A percentile compares a stretch with the other conserved stretches of the same genome.
Conservation (phyloP, 2,797 vertebrate species). For the Lepilemur ruficaudatus region DNA sequence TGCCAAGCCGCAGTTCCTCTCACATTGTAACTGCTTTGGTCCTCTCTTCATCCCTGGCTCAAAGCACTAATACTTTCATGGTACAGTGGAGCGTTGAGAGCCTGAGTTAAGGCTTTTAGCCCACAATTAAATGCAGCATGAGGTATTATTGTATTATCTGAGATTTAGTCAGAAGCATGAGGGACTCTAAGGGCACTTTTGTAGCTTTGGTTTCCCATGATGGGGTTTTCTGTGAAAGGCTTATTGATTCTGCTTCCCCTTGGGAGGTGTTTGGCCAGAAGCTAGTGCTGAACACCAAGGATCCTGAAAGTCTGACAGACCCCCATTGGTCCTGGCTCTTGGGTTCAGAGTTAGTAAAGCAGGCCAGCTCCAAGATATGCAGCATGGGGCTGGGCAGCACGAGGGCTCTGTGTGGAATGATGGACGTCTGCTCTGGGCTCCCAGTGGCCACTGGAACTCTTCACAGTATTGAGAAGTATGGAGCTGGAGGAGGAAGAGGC, state of each 20-base stretch:
- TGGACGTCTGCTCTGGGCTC: neutral
- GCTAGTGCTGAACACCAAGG: slow-evolving; percentile 55
- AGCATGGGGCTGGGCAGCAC: neutral
- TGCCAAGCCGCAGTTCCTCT: neutral
- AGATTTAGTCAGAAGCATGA: slow-evolving; percentile 61
- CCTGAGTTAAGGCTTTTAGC: slow-evolving; percentile 65
- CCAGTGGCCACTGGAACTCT: neutral
- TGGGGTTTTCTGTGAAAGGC: slow-evolving; percentile 69
- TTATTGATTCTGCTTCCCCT: slow-evolving; percentile 59
- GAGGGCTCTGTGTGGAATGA: neutral
- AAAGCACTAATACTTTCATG: neutral
- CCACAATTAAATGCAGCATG: slow-evolving; percentile 63
- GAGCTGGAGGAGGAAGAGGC: neutral
- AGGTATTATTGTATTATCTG: slow-evolving; percentile 65
- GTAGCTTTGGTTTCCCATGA: slow-evolving; percentile 66
- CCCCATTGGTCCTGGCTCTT: neutral
- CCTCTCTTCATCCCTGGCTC: neutral
- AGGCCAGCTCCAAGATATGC: neutral
- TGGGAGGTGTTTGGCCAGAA: slow-evolving; percentile 60
- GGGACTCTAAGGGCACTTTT: slow-evolving; percentile 59
- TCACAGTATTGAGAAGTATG: neutral
- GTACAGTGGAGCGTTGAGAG: slow-evolving; percentile 51
- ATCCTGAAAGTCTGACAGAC: slow-evolving; percentile 40
- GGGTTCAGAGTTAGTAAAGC: neutral
- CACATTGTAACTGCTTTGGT: neutral